These are phyloP conservation scores for Caenorhabditis sulstoni DNA, from an alignment of 2,888 invertebrate genomes.

Conservation along the genomic window DNA sequence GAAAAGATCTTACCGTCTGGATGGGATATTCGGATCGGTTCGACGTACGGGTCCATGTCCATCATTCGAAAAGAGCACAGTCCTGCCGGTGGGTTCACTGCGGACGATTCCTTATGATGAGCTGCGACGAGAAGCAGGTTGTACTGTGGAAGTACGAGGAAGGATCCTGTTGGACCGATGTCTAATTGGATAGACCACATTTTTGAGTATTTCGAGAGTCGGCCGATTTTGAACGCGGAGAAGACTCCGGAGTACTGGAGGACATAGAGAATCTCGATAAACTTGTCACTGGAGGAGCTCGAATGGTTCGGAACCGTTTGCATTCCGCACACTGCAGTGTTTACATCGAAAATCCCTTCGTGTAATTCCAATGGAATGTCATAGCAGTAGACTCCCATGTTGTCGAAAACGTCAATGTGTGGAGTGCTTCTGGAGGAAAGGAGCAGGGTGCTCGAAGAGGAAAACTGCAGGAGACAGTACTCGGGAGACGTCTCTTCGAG, in stretches of 20 bases:
- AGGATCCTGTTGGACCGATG: constrained; percentile 60
- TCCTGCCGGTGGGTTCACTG: constrained; percentile 52
- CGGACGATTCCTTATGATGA: constrained; percentile 53
- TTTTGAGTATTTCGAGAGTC: constrained; percentile 55
- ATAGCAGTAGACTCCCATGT: constrained; percentile 68
- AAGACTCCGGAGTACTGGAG: constrained; percentile 70
- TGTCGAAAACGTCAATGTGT: constrained; percentile 71
- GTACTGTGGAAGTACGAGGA: constrained; percentile 56
- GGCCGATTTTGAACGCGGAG: constrained; percentile 69
- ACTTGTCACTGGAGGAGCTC: constrained; percentile 56
- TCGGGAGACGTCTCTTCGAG: constrained; percentile 68
- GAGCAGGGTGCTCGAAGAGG: constrained; percentile 60
- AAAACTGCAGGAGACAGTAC: constrained; percentile 69
- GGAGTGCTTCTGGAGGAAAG: constrained; percentile 69
- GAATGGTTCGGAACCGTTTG: constrained; percentile 55
- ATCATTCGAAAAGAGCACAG: constrained; percentile 63
- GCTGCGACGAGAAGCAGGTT: constrained; percentile 59
- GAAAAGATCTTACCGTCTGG: constrained; percentile 22
- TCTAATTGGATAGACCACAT: constrained; percentile 62
- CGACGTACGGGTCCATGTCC: constrained; percentile 60
- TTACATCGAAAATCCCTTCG: constrained; percentile 59
- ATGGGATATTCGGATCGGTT: constrained; percentile 53
- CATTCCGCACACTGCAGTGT: constrained; percentile 61
- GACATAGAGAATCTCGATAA: constrained; percentile 61
- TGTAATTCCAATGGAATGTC: constrained; percentile 65